Conservation (phyloP, 1,140 invertebrate species). For the Trichoplusia ni region DNA sequence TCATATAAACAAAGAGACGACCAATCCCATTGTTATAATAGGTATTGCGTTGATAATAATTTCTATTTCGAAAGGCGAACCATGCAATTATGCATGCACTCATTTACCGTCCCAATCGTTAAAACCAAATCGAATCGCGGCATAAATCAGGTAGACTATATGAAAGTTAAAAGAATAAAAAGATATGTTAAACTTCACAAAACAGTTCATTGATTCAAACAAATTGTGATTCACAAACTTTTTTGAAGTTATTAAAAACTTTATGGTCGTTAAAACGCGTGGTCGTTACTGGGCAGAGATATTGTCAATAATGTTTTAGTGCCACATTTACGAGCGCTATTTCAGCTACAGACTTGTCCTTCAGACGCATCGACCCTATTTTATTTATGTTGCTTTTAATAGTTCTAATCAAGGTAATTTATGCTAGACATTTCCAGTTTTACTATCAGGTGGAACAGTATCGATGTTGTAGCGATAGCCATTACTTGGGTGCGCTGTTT, state of each 20-base stretch:
- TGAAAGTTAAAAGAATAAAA: too few species aligned
- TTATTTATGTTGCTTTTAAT: slow-evolving; percentile 12
- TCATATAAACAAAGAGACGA: too few species aligned
- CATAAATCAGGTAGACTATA: too few species aligned
- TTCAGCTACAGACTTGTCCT: slow-evolving; percentile 2
- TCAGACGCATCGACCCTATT: slow-evolving; percentile 25
- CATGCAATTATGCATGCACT: too few species aligned
- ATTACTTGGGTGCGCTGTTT: too few species aligned
- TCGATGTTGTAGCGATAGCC: not conserved
- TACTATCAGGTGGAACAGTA: not conserved
- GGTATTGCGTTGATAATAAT: too few species aligned
- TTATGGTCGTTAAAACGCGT: not conserved
- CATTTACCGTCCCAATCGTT: too few species aligned
- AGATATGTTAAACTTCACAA: not conserved
- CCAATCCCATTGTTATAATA: too few species aligned
- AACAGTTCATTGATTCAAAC: not conserved
- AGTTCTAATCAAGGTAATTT: slow-evolving; percentile 11
- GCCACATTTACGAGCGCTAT: slow-evolving; percentile 14
- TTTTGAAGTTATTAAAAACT: slow-evolving; percentile 9
- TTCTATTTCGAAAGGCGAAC: too few species aligned
- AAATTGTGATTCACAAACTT: slow-evolving; percentile 19
- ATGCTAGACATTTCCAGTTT: not conserved
- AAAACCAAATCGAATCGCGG: too few species aligned
- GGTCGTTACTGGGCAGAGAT: not conserved
- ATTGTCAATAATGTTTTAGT: slow-evolving; percentile 24